These are phyloP conservation scores for Clepsis dumicolana DNA, from an alignment of 2,888 invertebrate genomes.

Conservation along the genomic window DNA sequence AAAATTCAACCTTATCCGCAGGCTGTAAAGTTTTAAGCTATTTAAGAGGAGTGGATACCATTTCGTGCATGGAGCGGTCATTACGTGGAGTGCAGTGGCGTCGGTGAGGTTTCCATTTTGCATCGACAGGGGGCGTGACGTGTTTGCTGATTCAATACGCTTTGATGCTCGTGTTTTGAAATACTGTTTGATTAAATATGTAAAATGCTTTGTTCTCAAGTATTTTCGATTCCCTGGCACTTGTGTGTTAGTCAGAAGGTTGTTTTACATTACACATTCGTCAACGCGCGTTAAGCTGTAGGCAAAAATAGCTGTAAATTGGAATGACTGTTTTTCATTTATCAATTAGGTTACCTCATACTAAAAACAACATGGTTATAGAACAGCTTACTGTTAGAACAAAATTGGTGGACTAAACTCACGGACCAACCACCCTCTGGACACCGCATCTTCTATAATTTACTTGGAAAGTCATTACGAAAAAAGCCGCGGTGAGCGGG, in stretches of 20 bases:
- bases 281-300: too few species aligned
- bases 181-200: not conserved
- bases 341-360: too few species aligned
- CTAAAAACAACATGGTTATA: too few species aligned
- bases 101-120: constrained; percentile 23
- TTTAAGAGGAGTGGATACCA: constrained; percentile 3
- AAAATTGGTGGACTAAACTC: too few species aligned
- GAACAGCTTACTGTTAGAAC: too few species aligned
- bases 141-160: constrained; percentile 31
- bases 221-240: not conserved
- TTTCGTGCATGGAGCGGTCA: constrained; percentile 42
- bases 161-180: not conserved
- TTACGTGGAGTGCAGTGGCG: constrained; percentile 40
- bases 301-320: too few species aligned
- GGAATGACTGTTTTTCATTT: too few species aligned
- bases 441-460: too few species aligned
- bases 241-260: not conserved
- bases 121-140: constrained; percentile 23
- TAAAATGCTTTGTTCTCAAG: not conserved
- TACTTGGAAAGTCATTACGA: too few species aligned
- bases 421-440: too few species aligned
- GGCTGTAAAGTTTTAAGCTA: not conserved
- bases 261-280: too few species aligned
- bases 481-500: too few species aligned
- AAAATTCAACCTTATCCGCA: not conserved